These are phyloP conservation scores for Muscicapa adusta DNA, from an alignment of 2,113 vertebrate species.

Conservation along the genomic window DNA sequence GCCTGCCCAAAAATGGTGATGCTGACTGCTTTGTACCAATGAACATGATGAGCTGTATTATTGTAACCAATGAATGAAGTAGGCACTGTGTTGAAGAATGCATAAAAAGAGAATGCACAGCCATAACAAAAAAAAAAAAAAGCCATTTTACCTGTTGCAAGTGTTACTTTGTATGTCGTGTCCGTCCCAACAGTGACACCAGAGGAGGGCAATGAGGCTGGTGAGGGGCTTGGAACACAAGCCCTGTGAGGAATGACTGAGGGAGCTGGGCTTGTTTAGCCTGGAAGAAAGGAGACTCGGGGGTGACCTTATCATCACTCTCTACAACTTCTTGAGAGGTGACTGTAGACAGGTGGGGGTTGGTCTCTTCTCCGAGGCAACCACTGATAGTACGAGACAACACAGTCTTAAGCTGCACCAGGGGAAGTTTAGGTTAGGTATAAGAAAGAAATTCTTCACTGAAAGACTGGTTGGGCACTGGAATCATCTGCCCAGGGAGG, in stretches of 20 bases:
- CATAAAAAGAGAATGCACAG: no score
- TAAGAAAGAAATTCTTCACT: background rate
- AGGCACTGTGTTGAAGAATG: no score
- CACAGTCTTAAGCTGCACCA: background rate
- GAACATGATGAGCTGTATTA: no score
- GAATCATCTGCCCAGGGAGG: background rate
- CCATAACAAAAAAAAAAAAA: no score
- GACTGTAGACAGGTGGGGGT: background rate
- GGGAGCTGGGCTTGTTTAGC: background rate
- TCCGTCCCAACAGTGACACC: no score
- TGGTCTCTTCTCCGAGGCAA: background rate
- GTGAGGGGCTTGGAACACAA: background rate
- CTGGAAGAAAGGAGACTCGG: background rate
- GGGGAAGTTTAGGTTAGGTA: background rate
- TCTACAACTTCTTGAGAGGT: no score
- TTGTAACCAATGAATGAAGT: no score
- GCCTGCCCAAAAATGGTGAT: no score
- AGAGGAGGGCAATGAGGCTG: background rate
- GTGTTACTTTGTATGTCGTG: no score
- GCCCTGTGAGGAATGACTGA: background rate
- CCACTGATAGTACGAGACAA: rapidly evolving
- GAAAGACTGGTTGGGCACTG: background rate
- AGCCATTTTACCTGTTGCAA: no score
- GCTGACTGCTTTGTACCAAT: no score
- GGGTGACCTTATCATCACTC: background rate